phyloP scores from a whole-genome alignment of 1,140 invertebrate species.

The Vanessa atalanta region DNA sequence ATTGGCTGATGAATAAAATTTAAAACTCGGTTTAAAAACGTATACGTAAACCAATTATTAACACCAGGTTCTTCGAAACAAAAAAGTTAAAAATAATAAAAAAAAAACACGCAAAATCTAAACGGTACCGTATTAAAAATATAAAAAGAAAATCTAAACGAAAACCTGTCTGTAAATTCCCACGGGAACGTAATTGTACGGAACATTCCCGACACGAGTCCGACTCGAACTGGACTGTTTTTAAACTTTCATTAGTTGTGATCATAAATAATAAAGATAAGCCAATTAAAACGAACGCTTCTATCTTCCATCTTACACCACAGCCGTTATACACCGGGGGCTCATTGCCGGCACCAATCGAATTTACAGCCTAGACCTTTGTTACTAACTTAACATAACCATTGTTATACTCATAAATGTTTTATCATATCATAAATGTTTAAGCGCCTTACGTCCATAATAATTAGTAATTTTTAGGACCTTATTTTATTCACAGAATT shows the following conservation, averaged over 20 bases:
- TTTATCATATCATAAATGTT: slow-evolving; percentile 11
- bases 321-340: slow-evolving; percentile 19
- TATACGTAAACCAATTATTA: no score
- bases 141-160: no score
- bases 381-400: slow-evolving; percentile 24
- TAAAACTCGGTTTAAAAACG: no score
- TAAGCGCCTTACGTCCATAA: slow-evolving; percentile 27
- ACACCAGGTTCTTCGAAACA: no score
- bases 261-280: slow-evolving; percentile 6
- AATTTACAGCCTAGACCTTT: slow-evolving; percentile 55
- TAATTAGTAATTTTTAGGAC: no score
- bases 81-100: no score
- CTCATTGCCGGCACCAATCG: slow-evolving; percentile 52
- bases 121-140: no score
- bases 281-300: slow-evolving; percentile 22
- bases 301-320: slow-evolving; percentile 10
- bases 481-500: no score
- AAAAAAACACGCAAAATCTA: no score
- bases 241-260: not conserved
- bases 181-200: not conserved
- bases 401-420: not conserved
- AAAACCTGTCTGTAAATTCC: no score
- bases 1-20: no score
- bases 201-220: not conserved
- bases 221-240: no score